A percentile compares a stretch with the other conserved stretches of the same genome.
These are phyloP conservation scores for Columbina picui DNA, from an alignment of 2,113 vertebrate genomes.

Conservation along the genomic window DNA sequence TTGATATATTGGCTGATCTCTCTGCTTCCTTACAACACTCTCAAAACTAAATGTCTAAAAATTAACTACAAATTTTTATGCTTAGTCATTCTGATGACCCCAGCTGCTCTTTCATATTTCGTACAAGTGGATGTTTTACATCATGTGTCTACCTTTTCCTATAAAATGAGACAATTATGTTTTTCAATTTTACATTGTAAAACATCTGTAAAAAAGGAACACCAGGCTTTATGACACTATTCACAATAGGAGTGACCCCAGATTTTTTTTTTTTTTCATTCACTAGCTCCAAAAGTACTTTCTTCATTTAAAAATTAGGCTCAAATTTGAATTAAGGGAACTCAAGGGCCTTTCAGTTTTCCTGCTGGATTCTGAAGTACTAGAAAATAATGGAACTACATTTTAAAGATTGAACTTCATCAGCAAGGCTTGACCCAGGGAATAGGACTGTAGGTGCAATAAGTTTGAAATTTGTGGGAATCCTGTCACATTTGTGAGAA, in stretches of 20 bases:
- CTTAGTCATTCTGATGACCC: neutral
- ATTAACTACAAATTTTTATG: neutral
- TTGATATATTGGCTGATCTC: neutral
- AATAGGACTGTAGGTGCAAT: neutral
- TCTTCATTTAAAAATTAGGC: neutral
- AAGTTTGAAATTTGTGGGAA: neutral
- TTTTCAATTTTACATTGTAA: neutral
- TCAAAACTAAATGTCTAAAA: neutral
- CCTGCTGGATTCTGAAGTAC: neutral
- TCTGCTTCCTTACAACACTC: neutral
- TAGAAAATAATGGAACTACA: neutral
- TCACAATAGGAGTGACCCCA: neutral
- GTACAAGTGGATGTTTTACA: neutral
- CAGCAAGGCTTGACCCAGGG: accelerated
- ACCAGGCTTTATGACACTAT: neutral
- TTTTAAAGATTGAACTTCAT: neutral
- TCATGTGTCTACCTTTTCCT: neutral
- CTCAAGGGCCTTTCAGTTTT: neutral
- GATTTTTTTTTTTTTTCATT: neutral
- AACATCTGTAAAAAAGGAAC: neutral
- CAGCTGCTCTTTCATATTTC: neutral
- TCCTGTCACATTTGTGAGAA: neutral
- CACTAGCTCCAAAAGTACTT: neutral
- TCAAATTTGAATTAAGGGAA: neutral
- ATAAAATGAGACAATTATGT: neutral